Conservation (phyloP, 1,140 invertebrate species). For the Ylistrum balloti region DNA sequence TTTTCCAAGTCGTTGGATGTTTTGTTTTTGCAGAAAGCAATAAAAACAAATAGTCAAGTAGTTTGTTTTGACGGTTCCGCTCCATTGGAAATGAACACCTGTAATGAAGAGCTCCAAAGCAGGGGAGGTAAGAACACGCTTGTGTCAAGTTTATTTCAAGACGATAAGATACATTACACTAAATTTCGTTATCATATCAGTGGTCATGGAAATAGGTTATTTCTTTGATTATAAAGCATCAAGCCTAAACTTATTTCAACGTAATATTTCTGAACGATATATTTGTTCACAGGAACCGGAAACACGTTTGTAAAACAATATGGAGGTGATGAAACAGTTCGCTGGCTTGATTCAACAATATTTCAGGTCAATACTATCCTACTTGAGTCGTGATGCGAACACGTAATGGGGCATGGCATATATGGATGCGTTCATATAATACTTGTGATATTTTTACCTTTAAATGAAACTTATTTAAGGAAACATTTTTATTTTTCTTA, state of each 20-base stretch:
- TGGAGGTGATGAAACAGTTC: conserved; percentile 45
- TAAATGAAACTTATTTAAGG: too few relatives aligned
- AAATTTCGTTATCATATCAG: too few relatives aligned
- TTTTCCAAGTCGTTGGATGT: not conserved
- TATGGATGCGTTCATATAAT: not conserved
- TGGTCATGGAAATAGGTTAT: not conserved
- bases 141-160: too few relatives aligned
- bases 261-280: too few relatives aligned
- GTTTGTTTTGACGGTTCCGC: conserved; percentile 10
- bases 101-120: not conserved
- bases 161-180: too few relatives aligned
- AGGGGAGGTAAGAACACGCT: not conserved
- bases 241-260: not conserved
- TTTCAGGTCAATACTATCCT: conserved; percentile 51
- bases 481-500: too few relatives aligned
- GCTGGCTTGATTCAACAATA: conserved; percentile 53
- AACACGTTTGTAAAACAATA: conserved; percentile 20
- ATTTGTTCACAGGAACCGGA: not conserved
- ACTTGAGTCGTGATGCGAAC: not conserved
- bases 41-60: too few relatives aligned
- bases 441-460: too few relatives aligned
- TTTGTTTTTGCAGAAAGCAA: too few relatives aligned
- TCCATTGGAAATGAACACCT: not conserved
- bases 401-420: not conserved
- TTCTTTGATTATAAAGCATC: not conserved